Base-by-base conservation (phyloP, 2,888 invertebrate genomes). In the Deilephila elpenor region DNA sequence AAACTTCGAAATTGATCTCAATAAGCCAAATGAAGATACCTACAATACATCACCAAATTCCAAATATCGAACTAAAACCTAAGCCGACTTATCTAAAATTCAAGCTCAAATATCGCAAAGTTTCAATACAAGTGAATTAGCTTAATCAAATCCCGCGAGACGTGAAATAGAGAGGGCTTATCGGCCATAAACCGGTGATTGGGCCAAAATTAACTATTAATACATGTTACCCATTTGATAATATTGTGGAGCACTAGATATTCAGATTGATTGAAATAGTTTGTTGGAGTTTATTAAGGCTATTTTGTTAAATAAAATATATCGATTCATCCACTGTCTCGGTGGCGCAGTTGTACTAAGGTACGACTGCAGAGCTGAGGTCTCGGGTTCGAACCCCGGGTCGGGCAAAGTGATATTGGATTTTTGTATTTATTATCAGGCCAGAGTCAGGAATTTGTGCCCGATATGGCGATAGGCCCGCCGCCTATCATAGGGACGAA, bases 71-170 rank as follows among this genome's bases (percentile, higher is more conserved):
- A 62, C 19, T 34, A 62, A 62, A 62, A 17, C 34, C 19, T 19
- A 60, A 29, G 29, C 60, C 60, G 25, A 29, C 6, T 14, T 25
- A 3, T 61, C 32, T 19, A 61, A 56, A n/a, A 19, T 19, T 34
- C 19, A 19, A 8, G 17, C 29, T 34, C 61, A 61, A 29, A 62
- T n/a, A 17, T 34, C 34, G 17, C 32, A 62, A 62, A 19, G 32
- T 62, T 62, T 62, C 62, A 17, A 17, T 61, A 61, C 61, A 34
- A 62, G 62, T 62, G 62, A 62, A 62, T 62, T 62, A 62, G n/a
- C 19, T 14, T 62, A 62, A 62, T 62, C n/a, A 62, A 37, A 62
- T 62, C 62, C 34, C n/a, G 0, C 19, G 34, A 62, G n/a, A 37
- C 62, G 62, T 62, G 62, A 34, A n/a, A 37, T 62, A 7, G 56